phyloP scores from a whole-genome alignment of 2,113 vertebrate genomes.

The Capreolus pygargus region DNA sequence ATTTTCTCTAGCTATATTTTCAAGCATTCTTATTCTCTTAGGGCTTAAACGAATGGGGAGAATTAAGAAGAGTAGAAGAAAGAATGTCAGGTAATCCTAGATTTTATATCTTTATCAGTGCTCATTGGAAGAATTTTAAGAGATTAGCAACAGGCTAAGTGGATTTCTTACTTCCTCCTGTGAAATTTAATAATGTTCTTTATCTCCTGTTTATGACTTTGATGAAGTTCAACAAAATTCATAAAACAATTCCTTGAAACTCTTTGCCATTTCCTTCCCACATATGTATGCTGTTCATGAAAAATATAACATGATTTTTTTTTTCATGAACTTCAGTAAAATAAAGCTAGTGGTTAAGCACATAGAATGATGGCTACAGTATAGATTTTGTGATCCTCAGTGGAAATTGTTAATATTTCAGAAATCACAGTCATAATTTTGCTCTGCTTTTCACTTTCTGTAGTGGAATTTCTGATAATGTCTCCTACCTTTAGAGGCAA shows the following conservation, averaged over 20 bases:
- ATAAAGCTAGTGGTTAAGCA: not conserved
- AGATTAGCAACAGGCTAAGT: slow-evolving; percentile 74
- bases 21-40: not conserved
- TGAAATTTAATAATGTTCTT: slow-evolving; percentile 74
- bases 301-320: not conserved
- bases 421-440: not conserved
- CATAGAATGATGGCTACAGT: not conserved
- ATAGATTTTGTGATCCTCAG: not conserved
- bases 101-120: slow-evolving; percentile 66
- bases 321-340: not conserved
- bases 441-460: not conserved
- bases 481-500: not conserved
- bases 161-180: slow-evolving; percentile 71
- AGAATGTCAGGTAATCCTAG: slow-evolving; percentile 68
- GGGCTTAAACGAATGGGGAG: not conserved
- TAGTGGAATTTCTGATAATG: not conserved
- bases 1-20: not conserved
- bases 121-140: slow-evolving; percentile 62
- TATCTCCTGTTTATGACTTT: slow-evolving; percentile 47
- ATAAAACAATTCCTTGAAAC: slow-evolving; percentile 37
- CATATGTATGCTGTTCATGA: not conserved
- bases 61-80: slow-evolving; percentile 53
- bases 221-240: slow-evolving; percentile 55
- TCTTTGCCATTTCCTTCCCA: not conserved
- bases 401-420: not conserved